A percentile compares a stretch with the other conserved stretches of the same genome.
phyloP scores from a whole-genome alignment of 2,113 vertebrate species.

The Petrocephalus microphthalmus region DNA sequence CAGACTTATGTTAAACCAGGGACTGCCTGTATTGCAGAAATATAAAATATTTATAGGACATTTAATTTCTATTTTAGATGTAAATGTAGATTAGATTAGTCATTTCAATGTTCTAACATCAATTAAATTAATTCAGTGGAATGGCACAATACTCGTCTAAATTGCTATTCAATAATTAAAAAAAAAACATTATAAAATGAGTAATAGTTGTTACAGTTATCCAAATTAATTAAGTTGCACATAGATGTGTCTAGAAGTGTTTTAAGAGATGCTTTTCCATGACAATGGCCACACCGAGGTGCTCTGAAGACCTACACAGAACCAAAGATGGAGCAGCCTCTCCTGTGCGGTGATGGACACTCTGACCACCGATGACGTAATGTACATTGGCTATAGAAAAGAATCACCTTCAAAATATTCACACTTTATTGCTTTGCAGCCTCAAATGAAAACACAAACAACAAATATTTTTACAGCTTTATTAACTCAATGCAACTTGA shows the following conservation, averaged over 20 bases:
- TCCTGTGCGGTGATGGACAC: background rate
- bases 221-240: background rate
- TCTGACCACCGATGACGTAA: background rate
- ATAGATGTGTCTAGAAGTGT: background rate
- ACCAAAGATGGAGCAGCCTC: no score
- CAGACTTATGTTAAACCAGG: background rate
- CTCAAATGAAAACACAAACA: no score
- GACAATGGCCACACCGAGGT: background rate
- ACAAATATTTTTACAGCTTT: no score
- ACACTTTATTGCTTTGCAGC: no score
- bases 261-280: background rate
- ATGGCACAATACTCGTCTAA: background rate
- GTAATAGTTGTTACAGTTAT: background rate
- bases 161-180: background rate
- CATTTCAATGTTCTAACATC: background rate
- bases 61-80: background rate
- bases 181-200: background rate
- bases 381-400: no score
- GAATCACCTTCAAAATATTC: no score
- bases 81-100: background rate
- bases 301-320: background rate
- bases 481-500: no score
- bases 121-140: background rate
- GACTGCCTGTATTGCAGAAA: background rate
- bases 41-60: background rate